A percentile compares a stretch with the other conserved stretches of the same genome.
Conservation (phyloP, 1,140 invertebrate genomes). For the Drosophila truncata region DNA sequence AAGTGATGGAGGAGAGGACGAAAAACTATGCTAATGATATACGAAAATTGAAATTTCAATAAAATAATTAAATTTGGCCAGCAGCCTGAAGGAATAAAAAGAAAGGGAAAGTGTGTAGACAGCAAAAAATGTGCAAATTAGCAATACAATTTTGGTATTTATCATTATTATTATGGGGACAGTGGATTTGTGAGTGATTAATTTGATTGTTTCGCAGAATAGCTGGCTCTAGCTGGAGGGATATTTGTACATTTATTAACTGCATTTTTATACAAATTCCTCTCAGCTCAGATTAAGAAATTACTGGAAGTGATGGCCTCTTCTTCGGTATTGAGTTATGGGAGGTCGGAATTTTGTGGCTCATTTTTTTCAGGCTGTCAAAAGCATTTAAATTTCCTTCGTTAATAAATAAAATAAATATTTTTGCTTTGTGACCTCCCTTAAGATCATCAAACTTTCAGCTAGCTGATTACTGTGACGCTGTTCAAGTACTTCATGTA, state of each 20-base stretch:
- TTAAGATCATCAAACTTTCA: conserved; percentile 51
- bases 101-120: conserved; percentile 6
- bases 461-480: conserved; percentile 45
- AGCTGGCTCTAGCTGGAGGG: no score
- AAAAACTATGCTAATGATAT: conserved; percentile 80
- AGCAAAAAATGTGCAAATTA: conserved; percentile 28
- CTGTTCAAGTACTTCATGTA: conserved; percentile 42
- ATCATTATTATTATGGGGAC: conserved; percentile 10
- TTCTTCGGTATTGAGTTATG: not conserved
- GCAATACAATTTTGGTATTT: conserved; percentile 23
- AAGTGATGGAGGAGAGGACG: not conserved
- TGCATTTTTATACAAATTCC: no score
- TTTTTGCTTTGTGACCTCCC: conserved; percentile 26
- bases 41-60: conserved; percentile 74
- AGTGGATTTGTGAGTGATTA: conserved; percentile 8
- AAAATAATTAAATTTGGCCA: conserved; percentile 63
- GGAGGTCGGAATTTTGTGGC: conserved; percentile 5
- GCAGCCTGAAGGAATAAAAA: conserved; percentile 5
- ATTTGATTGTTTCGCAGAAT: not conserved
- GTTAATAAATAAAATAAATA: conserved; percentile 34
- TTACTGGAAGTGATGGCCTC: rapidly evolving
- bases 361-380: conserved; percentile 8
- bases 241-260: not conserved
- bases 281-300: not conserved
- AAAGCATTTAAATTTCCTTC: conserved; percentile 15